A percentile compares a stretch with the other conserved stretches of the same genome.
These are phyloP conservation scores for Leptinotarsa texana DNA, from an alignment of 1,140 invertebrate genomes.

Conservation along the genomic window DNA sequence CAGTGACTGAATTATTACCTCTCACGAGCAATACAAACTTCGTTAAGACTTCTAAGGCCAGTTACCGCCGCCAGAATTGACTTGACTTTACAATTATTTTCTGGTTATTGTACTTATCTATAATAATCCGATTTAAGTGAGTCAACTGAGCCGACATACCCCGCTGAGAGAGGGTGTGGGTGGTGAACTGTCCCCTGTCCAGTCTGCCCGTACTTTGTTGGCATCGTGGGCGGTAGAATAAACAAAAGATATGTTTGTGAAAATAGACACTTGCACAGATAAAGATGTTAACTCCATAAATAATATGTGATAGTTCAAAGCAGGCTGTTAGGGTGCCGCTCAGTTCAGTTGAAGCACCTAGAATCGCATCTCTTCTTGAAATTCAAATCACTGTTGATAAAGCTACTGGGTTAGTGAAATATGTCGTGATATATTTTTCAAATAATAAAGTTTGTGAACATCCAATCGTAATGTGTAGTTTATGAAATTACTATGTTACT, in stretches of 20 bases:
- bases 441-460: too few relatives aligned
- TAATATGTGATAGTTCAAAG: not conserved
- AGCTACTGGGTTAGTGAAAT: too few relatives aligned
- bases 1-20: not conserved
- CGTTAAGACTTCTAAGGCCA: constrained; percentile 22
- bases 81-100: constrained; percentile 33
- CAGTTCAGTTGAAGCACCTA: too few relatives aligned
- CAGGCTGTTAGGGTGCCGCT: too few relatives aligned
- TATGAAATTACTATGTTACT: too few relatives aligned
- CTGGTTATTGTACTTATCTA: constrained; percentile 33
- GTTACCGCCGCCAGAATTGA: constrained; percentile 28
- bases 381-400: too few relatives aligned
- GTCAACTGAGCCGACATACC: constrained; percentile 20
- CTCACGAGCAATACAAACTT: constrained; percentile 10
- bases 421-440: too few relatives aligned
- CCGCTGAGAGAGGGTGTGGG: constrained; percentile 26
- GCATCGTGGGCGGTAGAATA: not conserved
- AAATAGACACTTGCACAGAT: not conserved
- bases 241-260: constrained; percentile 4
- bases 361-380: too few relatives aligned
- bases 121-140: constrained; percentile 32
- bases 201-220: not conserved
- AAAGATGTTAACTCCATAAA: not conserved
- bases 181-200: constrained; percentile 22
- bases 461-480: too few relatives aligned